Evolutionary conservation across 2,113 vertebrate species (phyloP), one percentile per base, ranked within the genome.

Genomic region (Varanus komodoensis): DNA sequence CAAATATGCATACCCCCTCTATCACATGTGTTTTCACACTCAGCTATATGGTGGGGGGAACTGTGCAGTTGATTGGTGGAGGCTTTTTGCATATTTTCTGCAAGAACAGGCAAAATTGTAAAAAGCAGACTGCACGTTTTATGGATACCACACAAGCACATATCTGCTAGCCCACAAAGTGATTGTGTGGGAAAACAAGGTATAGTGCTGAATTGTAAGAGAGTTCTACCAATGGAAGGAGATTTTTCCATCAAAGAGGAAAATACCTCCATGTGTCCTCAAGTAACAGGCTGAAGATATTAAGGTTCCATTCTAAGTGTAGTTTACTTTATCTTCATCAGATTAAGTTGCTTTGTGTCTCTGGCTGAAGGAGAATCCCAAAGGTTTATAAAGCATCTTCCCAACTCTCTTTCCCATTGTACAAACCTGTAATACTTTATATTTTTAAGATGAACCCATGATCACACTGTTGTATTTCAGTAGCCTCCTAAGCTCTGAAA

Each of bases 401-500:
- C 82, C 32, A 54, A n/a, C 74, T 21, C 32, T 90, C 81, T 61
- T n/a, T 71, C 95, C 23, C 83, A 44, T 71, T 94, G 0, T 44
- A 89, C 44, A 74, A 87, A 27, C 74, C 19, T 92, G 61, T 23
- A 90, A 27, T 32, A 48, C 0, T 8, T 27, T 86, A 48, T 32
- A 75, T 86, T 71, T 78, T 82, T 80, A 78, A 89, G 71, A 93
- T 52, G 73, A 87, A 73, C 79, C 50, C 15, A 81, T 88, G 21
- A 84, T 93, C 91, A 73, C 48, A 81, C 75, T 32, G 38, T n/a
- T 87, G 29, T 80, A 52, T 92, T 92, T 92, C 44, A 64, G 92
- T 94, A 94, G 95, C 80, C 92, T 87, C 90, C 89, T 94, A 93
- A 95, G 78, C 81, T 91, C 73, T 92, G 93, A 95, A 97, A 95